Conservation (phyloP, 2,113 vertebrate species). For the Eurypyga helias region DNA sequence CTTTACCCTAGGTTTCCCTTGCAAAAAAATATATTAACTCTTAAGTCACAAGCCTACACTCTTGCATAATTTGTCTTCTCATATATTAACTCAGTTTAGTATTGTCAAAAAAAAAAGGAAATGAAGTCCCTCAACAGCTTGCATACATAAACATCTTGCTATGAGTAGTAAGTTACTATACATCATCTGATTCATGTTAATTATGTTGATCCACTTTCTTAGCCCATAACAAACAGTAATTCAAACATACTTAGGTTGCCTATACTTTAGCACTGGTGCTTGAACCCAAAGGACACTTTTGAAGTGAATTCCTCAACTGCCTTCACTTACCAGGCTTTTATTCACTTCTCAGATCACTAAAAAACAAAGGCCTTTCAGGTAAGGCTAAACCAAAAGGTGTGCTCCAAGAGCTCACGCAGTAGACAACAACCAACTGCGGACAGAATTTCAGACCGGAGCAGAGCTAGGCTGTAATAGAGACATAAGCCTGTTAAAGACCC, state of each 20-base stretch:
- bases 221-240: not conserved
- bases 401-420: not conserved
- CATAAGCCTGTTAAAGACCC: not conserved
- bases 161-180: not conserved
- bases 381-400: not conserved
- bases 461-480: not conserved
- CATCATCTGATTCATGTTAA: not conserved
- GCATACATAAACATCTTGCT: not conserved
- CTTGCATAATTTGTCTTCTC: not conserved
- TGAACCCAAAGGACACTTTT: not conserved
- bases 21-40: not conserved
- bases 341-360: not conserved
- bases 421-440: not conserved
- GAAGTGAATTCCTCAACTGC: not conserved
- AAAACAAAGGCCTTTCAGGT: not conserved
- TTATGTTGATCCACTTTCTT: not conserved
- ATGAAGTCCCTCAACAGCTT: not conserved
- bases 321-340: not conserved
- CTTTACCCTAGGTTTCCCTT: not conserved
- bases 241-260: not conserved
- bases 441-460: not conserved
- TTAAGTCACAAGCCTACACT: not conserved
- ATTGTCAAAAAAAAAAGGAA: not conserved
- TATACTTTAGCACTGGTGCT: not conserved
- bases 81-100: not conserved